Percentiles rank a stretch among this genome's conserved stretches.
Conservation (phyloP, 35 echinoderm and acorn worm species). For the Eucidaris tribuloides region DNA sequence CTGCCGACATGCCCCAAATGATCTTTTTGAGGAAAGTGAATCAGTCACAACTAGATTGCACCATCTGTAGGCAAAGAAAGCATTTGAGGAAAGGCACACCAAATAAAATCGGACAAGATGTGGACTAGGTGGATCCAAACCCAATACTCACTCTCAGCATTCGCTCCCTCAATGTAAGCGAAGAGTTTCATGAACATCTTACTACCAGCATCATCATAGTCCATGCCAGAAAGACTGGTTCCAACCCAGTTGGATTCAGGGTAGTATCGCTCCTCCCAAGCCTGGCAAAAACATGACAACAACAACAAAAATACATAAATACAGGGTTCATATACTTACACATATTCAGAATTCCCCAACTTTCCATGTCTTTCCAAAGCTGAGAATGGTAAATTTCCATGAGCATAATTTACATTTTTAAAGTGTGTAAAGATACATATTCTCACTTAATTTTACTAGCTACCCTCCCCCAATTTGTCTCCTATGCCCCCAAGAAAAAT, state of each 20-base stretch:
- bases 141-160: not conserved
- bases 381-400: not conserved
- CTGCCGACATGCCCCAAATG: too few relatives aligned
- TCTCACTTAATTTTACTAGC: not conserved
- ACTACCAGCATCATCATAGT: not conserved
- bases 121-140: not conserved
- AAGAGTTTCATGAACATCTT: slow-evolving; percentile 28
- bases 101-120: not conserved
- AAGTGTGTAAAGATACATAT: not conserved
- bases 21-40: too few relatives aligned
- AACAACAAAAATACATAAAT: too few relatives aligned
- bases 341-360: too few relatives aligned
- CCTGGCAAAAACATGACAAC: not conserved
- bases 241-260: not conserved
- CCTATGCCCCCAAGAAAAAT: too few relatives aligned
- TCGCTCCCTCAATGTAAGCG: not conserved
- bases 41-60: too few relatives aligned
- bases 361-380: too few relatives aligned
- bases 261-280: slow-evolving; percentile 21
- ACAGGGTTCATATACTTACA: not conserved
- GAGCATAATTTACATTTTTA: not conserved
- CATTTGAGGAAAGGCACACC: not conserved
- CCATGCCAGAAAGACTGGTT: not conserved
- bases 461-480: too few relatives aligned
- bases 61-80: not conserved